phyloP scores from a whole-genome alignment of 2,113 vertebrate genomes.

The Cathartes aura region DNA sequence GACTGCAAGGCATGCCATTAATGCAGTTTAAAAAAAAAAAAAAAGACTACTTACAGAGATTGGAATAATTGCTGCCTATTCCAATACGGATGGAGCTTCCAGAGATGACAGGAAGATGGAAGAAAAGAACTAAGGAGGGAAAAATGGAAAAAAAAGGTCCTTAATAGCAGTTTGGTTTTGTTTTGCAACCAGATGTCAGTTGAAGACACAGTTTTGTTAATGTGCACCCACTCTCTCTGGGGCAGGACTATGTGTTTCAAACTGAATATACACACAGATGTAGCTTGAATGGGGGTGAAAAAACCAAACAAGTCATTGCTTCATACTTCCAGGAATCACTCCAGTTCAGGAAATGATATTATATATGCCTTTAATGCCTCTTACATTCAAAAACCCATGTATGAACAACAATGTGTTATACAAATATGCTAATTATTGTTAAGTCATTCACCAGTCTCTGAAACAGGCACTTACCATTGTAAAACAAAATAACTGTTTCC shows the following conservation, averaged over 20 bases:
- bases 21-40: not conserved
- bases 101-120: slow-evolving; percentile 50
- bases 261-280: not conserved
- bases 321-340: not conserved
- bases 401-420: not conserved
- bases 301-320: not conserved
- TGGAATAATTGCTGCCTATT: slow-evolving; percentile 68
- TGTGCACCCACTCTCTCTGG: not conserved
- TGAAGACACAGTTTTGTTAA: not conserved
- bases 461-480: not conserved
- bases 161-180: slow-evolving; percentile 1
- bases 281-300: not conserved
- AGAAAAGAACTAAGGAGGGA: slow-evolving; percentile 52
- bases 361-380: not conserved
- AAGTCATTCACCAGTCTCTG: not conserved
- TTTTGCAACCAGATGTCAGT: not conserved
- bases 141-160: not conserved
- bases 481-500: not conserved
- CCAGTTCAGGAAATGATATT: not conserved
- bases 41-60: slow-evolving; percentile 66
- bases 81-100: slow-evolving; percentile 56
- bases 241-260: not conserved
- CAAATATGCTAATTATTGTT: slow-evolving; percentile 37
- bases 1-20: not conserved
- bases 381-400: not conserved